Evolutionary conservation across 2,113 vertebrate genomes (phyloP), one percentile per base, ranked within the genome.

Genomic region (Psittacara wagleri): DNA sequence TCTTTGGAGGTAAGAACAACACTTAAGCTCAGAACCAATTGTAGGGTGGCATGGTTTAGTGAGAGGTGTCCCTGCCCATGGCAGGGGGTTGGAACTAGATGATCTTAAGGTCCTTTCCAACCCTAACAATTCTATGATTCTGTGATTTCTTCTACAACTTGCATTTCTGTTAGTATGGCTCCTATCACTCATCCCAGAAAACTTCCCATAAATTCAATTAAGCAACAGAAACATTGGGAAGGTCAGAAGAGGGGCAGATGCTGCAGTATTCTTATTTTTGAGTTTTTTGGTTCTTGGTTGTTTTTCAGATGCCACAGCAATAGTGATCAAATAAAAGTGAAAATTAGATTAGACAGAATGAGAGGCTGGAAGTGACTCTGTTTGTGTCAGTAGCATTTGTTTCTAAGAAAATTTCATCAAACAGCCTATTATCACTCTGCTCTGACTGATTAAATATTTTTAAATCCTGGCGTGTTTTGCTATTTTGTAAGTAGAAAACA

Each of bases 141-240:
- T 49, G 24, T 49, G 48, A 49, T 81, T 86, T 75, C 62, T 51
- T 61, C 68, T 37, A 54, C 29, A 73, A 37, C 23, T 84, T 91
- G 69, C n/a, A 24, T 90, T 88, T 92, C 72, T 84, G 44, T 83
- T 39, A 29, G 14, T 76, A 57, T 7, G 33, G 72, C 8, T 93
- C 70, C 80, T 93, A 61, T 88, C 75, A 70, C 41, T 93, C 68
- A 64, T 88, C 33, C 39, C 68, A 90, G 62, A 94, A 94, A 94
- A 81, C 61, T 66, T 68, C 80, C 66, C 63, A 75, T 72, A 74
- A 92, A 93, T 92, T 88, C 86, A 92, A 90, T 92, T 92, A 86
- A 83, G 61, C 7, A 88, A 75, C 41, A 83, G 35, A 90, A 93
- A 74, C 2, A 19, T 22, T 49, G 29, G 31, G 48, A 88, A 92